Base-by-base conservation (phyloP, 2,888 invertebrate genomes). In the Leptopterna dolabrata region DNA sequence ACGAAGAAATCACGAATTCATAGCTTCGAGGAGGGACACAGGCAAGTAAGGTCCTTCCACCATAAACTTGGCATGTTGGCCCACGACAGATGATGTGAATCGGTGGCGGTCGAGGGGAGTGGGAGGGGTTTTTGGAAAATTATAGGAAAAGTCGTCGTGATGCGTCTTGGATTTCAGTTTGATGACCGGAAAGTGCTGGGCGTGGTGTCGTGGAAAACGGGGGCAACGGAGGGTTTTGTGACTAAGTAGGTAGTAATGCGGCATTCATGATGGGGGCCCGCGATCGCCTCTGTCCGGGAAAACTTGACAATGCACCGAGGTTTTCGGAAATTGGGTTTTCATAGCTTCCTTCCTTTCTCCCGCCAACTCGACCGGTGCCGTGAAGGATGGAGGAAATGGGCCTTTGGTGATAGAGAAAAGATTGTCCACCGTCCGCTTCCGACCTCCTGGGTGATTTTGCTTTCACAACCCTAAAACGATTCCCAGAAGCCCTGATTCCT, bases 81-180 rank as follows among this genome's bases (percentile, higher is more conserved):
- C 7, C 7, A 36, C 36, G 36, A 36, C 7, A 36, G 7, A 4
- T 2, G 36, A 36, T 36, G 36, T 4, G 36, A 36, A n/a, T 36
- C 7, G 36, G 36, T 7, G 36, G 63, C 63, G 63, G 55, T n/a
- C n/a, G n/a, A n/a, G n/a, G n/a, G n/a, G n/a, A n/a, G n/a, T n/a
- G n/a, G n/a, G 24, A 3, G 24, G 55, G 47, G n/a, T n/a, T 0
- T 36, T 36, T 36, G 24, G 24, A 2, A 63, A 63, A 24, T 63
- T 24, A 63, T 63, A 24, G 24, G 63, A 63, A 63, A 63, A 63
- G 24, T 63, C 63, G 24, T 19, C 19, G 41, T 78, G 78, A 78
- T 78, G 78, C 45, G 45, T 78, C 78, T 78, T 78, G 78, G 45
- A 78, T 78, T 45, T 19, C 45, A 78, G 78, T 78, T 78, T 78